phyloP scores from a whole-genome alignment of 2,888 invertebrate genomes.

The Sphecodes monilicornis region DNA sequence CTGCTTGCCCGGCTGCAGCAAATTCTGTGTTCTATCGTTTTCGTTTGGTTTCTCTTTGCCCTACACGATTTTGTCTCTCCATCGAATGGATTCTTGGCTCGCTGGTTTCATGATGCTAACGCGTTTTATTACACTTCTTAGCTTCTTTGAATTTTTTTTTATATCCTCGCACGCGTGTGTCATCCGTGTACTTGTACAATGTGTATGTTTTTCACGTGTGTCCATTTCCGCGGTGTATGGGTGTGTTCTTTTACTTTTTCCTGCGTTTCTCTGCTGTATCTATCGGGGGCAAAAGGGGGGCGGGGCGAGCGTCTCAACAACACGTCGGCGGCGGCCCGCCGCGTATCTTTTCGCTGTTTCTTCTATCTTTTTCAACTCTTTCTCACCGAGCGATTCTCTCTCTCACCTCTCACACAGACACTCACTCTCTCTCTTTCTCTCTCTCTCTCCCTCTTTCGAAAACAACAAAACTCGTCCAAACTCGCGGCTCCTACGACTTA shows the following conservation, averaged over 20 bases:
- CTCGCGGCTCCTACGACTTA: constrained; percentile 65
- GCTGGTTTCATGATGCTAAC: constrained; percentile 11
- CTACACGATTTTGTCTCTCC: constrained; percentile 14
- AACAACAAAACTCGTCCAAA: constrained; percentile 49
- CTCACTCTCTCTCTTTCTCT: neutral
- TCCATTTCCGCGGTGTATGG: neutral
- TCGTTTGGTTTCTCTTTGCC: neutral
- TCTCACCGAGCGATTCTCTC: constrained; percentile 17
- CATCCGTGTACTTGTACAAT: neutral
- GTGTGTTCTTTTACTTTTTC: neutral
- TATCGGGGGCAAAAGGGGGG: constrained; percentile 59
- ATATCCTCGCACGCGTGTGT: neutral
- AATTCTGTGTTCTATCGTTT: constrained; percentile 1
- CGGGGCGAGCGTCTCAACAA: constrained; percentile 78
- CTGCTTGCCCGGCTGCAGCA: constrained; percentile 29
- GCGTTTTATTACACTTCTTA: neutral
- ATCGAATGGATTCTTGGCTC: constrained; percentile 24
- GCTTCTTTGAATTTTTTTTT: neutral
- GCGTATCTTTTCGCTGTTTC: constrained; percentile 64
- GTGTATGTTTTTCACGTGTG: neutral
- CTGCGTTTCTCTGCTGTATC: constrained; percentile 27
- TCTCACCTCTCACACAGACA: constrained; percentile 19
- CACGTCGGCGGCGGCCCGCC: constrained; percentile 77
- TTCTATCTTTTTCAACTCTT: constrained; percentile 6
- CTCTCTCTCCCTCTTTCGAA: constrained; percentile 28